Percentiles rank a stretch among this genome's conserved stretches.
Conservation (phyloP, 2,888 invertebrate genomes). For the Coremacera marginata region DNA sequence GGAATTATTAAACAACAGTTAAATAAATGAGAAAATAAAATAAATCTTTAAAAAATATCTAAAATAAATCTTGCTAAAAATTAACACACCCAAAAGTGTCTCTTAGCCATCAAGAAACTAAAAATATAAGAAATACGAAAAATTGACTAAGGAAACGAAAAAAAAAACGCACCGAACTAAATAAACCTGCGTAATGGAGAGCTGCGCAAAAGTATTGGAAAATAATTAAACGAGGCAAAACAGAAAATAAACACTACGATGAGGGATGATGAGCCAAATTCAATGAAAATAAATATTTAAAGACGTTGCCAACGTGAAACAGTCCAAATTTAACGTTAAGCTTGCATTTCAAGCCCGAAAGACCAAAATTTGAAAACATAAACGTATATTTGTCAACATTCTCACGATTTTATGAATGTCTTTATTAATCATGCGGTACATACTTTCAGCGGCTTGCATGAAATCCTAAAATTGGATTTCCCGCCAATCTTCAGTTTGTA, state of each 20-base stretch:
- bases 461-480: no score
- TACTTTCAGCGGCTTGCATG: no score
- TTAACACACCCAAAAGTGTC: not conserved
- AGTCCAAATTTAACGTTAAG: not conserved
- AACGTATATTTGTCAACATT: no score
- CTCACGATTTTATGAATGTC: no score
- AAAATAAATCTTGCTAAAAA: no score
- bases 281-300: not conserved
- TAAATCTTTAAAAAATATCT: no score
- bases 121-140: constrained; percentile 8
- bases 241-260: not conserved
- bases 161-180: constrained; percentile 51
- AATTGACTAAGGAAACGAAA: constrained; percentile 39
- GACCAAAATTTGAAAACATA: no score
- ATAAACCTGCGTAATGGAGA: constrained; percentile 68
- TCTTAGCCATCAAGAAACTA: not conserved
- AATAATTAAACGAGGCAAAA: constrained; percentile 56
- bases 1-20: no score
- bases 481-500: no score
- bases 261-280: not conserved
- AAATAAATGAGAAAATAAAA: no score
- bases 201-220: constrained; percentile 68
- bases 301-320: not conserved
- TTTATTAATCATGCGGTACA: no score
- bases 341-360: no score